These are phyloP conservation scores for Fopius arisanus DNA, from an alignment of 1,140 invertebrate genomes.

Conservation along the genomic window DNA sequence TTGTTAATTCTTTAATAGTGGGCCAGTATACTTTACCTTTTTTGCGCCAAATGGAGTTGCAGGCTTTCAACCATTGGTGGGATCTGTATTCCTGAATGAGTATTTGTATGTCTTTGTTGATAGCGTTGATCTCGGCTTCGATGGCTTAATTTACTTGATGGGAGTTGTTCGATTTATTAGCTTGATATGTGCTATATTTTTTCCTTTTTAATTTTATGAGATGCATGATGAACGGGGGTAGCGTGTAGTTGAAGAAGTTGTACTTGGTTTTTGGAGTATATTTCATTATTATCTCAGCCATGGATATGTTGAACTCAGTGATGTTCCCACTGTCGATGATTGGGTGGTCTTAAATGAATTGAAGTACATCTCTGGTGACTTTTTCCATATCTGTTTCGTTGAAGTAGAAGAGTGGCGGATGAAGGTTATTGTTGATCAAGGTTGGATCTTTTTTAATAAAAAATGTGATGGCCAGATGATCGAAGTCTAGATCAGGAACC, in stretches of 20 bases:
- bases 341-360: neutral
- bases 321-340: neutral
- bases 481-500: conserved; percentile 9
- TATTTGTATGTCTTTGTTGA: conserved; percentile 7
- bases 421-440: neutral
- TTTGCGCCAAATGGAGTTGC: neutral
- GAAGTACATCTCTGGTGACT: neutral
- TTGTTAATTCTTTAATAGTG: neutral
- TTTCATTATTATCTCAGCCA: neutral
- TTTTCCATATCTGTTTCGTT: conserved; percentile 3
- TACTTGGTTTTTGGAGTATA: neutral
- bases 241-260: neutral
- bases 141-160: neutral
- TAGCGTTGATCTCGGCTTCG: neutral
- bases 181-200: neutral
- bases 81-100: neutral
- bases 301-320: neutral
- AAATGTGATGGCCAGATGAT: neutral
- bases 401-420: neutral
- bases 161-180: neutral
- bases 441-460: neutral
- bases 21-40: conserved; percentile 20
- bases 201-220: conserved; percentile 18
- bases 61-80: conserved; percentile 15
- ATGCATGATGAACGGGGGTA: conserved; percentile 6